These are phyloP conservation scores for Beroe ovata DNA, from an alignment of 37 sponge, comb jelly and placozoan genomes.

Conservation along the genomic window DNA sequence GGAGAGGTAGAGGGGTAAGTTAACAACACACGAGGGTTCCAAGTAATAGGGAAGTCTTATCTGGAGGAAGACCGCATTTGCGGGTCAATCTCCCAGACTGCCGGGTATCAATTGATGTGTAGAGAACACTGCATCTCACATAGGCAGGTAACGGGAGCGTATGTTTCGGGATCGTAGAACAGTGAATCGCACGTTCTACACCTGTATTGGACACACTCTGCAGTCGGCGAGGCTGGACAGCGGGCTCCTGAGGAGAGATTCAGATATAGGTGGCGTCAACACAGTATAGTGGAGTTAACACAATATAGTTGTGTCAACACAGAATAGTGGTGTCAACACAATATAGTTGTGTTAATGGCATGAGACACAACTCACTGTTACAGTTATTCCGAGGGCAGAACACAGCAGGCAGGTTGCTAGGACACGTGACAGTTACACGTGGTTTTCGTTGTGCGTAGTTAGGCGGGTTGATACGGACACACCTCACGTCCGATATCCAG, in stretches of 20 bases:
- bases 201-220: constrained; percentile 39
- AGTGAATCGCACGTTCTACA: constrained; percentile 19
- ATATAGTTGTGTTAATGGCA: no score
- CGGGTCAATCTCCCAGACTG: no score
- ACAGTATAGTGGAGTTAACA: no score
- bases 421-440: constrained; percentile 33
- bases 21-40: no score
- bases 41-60: no score
- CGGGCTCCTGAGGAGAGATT: neutral
- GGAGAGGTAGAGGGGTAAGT: no score
- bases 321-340: no score
- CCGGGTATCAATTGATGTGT: no score
- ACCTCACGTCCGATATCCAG: constrained; percentile 40
- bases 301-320: no score
- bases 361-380: neutral
- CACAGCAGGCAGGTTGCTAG: constrained; percentile 9
- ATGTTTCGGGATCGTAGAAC: constrained; percentile 31
- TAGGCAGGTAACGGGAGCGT: constrained; percentile 12
- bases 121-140: constrained; percentile 13
- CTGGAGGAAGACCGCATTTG: no score
- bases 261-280: no score
- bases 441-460: constrained; percentile 24
- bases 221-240: constrained; percentile 5
- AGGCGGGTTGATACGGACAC: constrained; percentile 28
- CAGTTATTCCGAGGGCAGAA: constrained; percentile 40